Base-by-base conservation (phyloP, 2,113 vertebrate species). In the Megatriorchis doriae region DNA sequence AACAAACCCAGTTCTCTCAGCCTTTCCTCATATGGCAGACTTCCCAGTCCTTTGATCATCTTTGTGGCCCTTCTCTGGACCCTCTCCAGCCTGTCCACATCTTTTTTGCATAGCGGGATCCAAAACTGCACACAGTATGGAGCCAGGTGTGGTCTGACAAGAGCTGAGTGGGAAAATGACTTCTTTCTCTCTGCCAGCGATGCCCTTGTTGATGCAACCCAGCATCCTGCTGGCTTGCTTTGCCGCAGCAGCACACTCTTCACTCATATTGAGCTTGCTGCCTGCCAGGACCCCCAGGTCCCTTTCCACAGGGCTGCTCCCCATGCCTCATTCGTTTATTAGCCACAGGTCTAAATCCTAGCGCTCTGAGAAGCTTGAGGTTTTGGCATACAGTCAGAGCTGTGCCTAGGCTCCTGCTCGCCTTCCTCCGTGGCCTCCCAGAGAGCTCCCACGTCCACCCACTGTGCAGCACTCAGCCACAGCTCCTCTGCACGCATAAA, bases 361-460 rank as follows among this genome's bases (percentile, higher is more conserved):
- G 16, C 3, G 3, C 14, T 73, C 21, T 13, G 40, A 72, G 34
- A 81, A 75, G 45, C 45, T 31, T 6, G 6, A 32, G 9, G 14
- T 81, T 43, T 71, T 84, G 66, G 36, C 63, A 90, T 5, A 56
- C 11, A 47, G 9, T 13, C 50, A 47, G 45, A 91, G n/a, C 32
- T 10, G 3, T 34, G 27, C 16, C 61, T 45, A 17, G 40, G 42
- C 20, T 81, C 34, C 43, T 78, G 50, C 26, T 81, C 4, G 1
- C 19, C 63, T 70, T 89, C 11, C 14, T 72, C 67, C 3, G 2
- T 4, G 11, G 63, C 34, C 17, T 73, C 45, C 7, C 58, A 59
- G 73, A 45, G 42, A 67, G 45, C 29, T 10, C n/a, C 15, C 5
- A 4, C 0, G 0, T 25, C 22, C 26, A 81, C 61, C 3, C 4